Evolutionary conservation across 2,797 vertebrate species (phyloP).

Genomic region (Sebastes hubbsi): DNA sequence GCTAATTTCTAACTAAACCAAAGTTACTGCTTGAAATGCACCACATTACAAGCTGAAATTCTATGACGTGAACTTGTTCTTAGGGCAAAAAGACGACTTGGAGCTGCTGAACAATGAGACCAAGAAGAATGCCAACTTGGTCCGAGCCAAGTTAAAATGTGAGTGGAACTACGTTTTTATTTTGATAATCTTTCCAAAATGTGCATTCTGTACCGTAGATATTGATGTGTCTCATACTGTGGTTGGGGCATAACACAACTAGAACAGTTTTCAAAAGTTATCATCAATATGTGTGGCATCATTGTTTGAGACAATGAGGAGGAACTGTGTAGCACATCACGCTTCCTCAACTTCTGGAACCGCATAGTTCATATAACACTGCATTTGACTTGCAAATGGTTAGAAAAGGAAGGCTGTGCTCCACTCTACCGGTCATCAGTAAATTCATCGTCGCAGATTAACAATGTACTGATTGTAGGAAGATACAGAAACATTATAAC

Average conservation of each 20-base stretch:
- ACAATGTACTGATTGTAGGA: background rate
- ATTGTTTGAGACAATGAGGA: background rate
- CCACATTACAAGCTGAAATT: background rate
- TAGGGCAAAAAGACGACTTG: conserved; percentile 69
- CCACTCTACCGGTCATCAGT: background rate
- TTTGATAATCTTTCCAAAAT: background rate
- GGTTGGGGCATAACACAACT: background rate
- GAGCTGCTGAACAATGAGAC: conserved; percentile 69
- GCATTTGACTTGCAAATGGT: conserved; percentile 63
- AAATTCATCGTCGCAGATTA: background rate
- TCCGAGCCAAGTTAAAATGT: conserved; percentile 74
- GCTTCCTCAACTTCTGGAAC: conserved; percentile 17
- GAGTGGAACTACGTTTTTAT: background rate
- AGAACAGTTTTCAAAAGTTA: background rate
- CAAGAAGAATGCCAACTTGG: conserved; percentile 57
- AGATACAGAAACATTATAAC: background rate
- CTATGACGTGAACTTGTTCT: background rate
- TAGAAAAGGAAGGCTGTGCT: background rate
- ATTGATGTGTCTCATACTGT: background rate
- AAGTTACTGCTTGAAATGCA: too few species aligned
- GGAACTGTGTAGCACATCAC: background rate
- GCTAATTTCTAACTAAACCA: background rate
- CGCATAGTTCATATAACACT: background rate
- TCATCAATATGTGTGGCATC: background rate
- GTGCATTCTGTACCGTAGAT: background rate